A percentile compares a stretch with the other conserved stretches of the same genome.
These are phyloP conservation scores for Oenanthe melanoleuca DNA, from an alignment of 2,113 vertebrate species.

Conservation along the genomic window DNA sequence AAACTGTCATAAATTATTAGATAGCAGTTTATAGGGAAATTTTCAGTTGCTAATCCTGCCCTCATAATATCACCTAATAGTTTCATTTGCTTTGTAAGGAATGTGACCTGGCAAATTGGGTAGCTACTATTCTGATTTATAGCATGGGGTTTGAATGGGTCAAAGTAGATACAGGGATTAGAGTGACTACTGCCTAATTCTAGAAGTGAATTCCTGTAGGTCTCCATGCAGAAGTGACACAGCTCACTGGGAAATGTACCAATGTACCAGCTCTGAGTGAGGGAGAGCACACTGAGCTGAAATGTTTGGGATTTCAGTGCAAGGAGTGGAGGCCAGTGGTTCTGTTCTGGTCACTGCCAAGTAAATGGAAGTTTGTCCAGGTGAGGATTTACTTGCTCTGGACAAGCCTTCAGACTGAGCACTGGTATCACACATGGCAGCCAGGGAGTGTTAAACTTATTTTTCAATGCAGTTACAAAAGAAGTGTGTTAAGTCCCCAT, in stretches of 20 bases:
- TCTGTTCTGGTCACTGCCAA: neutral
- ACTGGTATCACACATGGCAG: neutral
- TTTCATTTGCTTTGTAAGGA: constrained; percentile 38
- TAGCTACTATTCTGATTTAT: neutral
- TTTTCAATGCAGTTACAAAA: neutral
- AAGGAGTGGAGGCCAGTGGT: neutral
- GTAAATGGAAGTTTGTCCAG: neutral
- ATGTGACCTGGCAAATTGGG: neutral
- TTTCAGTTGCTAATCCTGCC: constrained; percentile 53
- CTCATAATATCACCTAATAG: constrained; percentile 5
- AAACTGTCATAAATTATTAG: constrained; percentile 29
- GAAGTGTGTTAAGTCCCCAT: neutral
- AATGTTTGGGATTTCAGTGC: neutral
- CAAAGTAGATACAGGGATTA: neutral
- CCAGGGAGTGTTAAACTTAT: neutral
- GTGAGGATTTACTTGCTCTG: neutral
- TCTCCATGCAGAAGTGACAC: neutral
- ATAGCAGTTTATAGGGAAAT: neutral
- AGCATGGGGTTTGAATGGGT: neutral
- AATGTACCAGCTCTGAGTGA: neutral
- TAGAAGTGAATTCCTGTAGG: neutral
- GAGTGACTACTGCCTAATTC: neutral
- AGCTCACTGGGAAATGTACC: neutral
- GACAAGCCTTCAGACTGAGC: neutral
- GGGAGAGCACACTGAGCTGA: neutral